phyloP scores from a whole-genome alignment of 2,888 invertebrate species.

The Ormia ochracea region DNA sequence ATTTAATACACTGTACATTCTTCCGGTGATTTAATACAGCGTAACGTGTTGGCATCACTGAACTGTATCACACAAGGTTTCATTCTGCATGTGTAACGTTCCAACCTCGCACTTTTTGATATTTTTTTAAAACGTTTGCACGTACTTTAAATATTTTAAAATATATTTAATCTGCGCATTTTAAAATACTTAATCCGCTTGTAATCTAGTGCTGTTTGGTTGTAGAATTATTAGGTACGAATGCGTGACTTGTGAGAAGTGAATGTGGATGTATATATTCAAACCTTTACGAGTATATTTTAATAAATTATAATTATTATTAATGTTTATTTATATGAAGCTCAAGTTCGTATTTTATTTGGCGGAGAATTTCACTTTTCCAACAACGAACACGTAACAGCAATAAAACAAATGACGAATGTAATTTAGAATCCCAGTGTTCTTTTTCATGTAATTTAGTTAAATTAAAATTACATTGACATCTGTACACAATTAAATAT shows the following conservation, averaged over 20 bases:
- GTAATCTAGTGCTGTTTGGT: not conserved
- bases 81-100: not conserved
- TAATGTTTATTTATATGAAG: conserved; percentile 32
- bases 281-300: not conserved
- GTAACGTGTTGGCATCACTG: not conserved
- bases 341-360: not conserved
- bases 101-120: not conserved
- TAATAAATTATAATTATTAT: conserved; percentile 19
- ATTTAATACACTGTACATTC: not conserved
- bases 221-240: not conserved
- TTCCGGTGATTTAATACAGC: not conserved
- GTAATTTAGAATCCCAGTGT: not conserved
- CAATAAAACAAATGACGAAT: conserved; percentile 16
- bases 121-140: not conserved
- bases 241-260: conserved; percentile 45
- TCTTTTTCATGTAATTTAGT: conserved; percentile 36
- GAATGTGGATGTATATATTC: conserved; percentile 25
- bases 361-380: not conserved
- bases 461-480: conserved; percentile 58
- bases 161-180: not conserved
- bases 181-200: not conserved
- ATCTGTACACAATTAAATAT: conserved; percentile 54
- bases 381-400: not conserved
- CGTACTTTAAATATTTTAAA: not conserved
- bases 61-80: conserved; percentile 2